These are phyloP conservation scores for Venustaconcha ellipsiformis DNA, from an alignment of 1,140 invertebrate species.

Conservation along the genomic window DNA sequence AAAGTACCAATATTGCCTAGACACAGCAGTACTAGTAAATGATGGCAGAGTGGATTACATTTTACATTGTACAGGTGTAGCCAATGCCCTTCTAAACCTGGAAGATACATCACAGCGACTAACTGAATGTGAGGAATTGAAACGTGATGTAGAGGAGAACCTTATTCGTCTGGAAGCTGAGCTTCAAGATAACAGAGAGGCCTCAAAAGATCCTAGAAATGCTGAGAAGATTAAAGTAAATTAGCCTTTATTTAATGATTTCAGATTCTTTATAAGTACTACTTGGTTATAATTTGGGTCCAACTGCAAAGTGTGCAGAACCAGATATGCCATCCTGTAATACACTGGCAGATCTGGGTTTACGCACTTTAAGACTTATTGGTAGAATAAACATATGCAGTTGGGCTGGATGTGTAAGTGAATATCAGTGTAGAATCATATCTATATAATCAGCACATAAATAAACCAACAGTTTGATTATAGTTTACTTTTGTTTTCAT, in stretches of 20 bases:
- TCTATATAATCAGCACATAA: too few relatives aligned
- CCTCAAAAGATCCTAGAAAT: slow-evolving; percentile 84
- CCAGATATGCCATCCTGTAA: too few relatives aligned
- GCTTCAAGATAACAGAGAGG: slow-evolving; percentile 82
- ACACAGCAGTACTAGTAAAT: neutral
- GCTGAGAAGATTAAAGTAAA: slow-evolving; percentile 83
- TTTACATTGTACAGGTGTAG: slow-evolving; percentile 41
- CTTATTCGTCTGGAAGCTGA: slow-evolving; percentile 90
- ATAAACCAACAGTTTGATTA: too few relatives aligned
- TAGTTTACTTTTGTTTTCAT: too few relatives aligned
- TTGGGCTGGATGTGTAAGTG: too few relatives aligned
- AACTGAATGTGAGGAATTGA: slow-evolving; percentile 84
- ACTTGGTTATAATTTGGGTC: too few relatives aligned
- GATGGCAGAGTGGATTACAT: neutral
- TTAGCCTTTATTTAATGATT: neutral
- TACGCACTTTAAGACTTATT: too few relatives aligned
- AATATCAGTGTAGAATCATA: too few relatives aligned
- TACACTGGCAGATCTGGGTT: too few relatives aligned
- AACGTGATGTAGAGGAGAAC: slow-evolving; percentile 69
- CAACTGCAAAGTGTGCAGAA: too few relatives aligned
- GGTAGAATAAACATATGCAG: too few relatives aligned
- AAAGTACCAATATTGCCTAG: neutral
- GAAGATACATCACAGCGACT: slow-evolving; percentile 87
- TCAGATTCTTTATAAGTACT: too few relatives aligned
- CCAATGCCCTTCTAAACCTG: slow-evolving; percentile 79